These are phyloP conservation scores for Drosophila sechellia DNA, from an alignment of 1,140 invertebrate genomes.

Conservation along the genomic window DNA sequence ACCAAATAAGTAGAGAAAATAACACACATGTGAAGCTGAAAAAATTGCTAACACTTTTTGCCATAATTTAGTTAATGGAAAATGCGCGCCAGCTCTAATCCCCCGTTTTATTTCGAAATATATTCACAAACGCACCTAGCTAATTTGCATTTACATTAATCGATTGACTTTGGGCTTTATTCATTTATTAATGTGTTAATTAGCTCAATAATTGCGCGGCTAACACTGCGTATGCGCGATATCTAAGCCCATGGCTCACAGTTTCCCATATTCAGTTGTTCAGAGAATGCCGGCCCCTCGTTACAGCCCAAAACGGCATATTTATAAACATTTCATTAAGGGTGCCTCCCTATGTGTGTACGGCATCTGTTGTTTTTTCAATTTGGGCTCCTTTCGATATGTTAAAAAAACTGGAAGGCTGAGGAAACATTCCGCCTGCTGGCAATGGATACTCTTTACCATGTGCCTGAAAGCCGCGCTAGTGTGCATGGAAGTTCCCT, in stretches of 20 bases:
- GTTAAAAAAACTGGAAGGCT: not conserved
- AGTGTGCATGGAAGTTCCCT: constrained; percentile 16
- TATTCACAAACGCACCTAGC: constrained; percentile 37
- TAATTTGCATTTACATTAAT: constrained; percentile 49
- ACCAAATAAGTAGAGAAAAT: constrained; percentile 14
- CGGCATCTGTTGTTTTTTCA: constrained; percentile 11
- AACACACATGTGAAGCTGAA: not conserved
- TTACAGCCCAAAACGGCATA: not conserved
- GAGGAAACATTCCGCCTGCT: constrained; percentile 4
- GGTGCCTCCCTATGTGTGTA: not conserved
- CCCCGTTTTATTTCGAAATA: constrained; percentile 24
- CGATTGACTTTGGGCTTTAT: constrained; percentile 30
- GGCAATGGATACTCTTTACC: constrained; percentile 12
- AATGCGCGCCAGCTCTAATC: constrained; percentile 13
- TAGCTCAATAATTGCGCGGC: constrained; percentile 21
- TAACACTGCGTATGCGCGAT: constrained; percentile 34
- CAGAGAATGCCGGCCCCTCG: constrained; percentile 5
- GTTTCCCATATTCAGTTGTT: constrained; percentile 10
- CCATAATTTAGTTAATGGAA: constrained; percentile 26
- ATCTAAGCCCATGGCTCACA: not conserved
- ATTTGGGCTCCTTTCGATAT: constrained; percentile 32
- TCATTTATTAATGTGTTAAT: constrained; percentile 47
- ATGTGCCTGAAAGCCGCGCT: constrained; percentile 1
- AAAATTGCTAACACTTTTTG: constrained; percentile 13
- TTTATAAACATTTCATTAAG: not conserved